Percentiles rank a stretch among this genome's conserved stretches.
Conservation (phyloP, 2,113 vertebrate genomes). For the Trogon melanurus region DNA sequence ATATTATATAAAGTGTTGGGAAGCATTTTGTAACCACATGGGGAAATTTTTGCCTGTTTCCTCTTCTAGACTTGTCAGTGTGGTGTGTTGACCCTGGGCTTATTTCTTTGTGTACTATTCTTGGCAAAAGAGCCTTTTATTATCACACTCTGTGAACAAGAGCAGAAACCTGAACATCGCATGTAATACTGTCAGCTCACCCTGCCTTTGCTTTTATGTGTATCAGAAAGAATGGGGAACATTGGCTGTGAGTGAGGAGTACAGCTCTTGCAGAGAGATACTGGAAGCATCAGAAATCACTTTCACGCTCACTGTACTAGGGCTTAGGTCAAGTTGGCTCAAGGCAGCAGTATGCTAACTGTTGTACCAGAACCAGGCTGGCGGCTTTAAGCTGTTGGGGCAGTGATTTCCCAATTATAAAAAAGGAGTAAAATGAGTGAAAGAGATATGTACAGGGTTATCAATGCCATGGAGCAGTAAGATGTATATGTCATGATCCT, state of each 20-base stretch:
- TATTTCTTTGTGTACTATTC: background rate
- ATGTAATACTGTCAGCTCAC: background rate
- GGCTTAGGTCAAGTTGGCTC: background rate
- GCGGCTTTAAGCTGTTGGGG: background rate
- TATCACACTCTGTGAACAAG: background rate
- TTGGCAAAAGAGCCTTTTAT: background rate
- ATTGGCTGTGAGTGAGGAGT: background rate
- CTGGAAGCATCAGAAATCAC: background rate
- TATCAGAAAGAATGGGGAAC: background rate
- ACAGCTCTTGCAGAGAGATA: background rate
- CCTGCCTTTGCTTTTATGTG: background rate
- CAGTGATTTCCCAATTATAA: background rate
- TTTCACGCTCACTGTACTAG: background rate
- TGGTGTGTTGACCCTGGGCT: background rate
- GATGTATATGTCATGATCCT: background rate
- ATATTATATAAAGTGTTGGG: background rate
- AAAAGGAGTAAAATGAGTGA: background rate
- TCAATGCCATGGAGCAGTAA: background rate
- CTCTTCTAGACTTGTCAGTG: background rate
- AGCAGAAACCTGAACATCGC: background rate
- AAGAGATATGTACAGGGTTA: background rate
- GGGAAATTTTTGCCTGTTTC: background rate
- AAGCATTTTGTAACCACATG: background rate
- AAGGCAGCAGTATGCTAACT: background rate
- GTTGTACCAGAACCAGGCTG: background rate